A percentile compares a stretch with the other conserved stretches of the same genome.
phyloP scores from a whole-genome alignment of 2,888 invertebrate genomes.

The Coecobrya sp. region DNA sequence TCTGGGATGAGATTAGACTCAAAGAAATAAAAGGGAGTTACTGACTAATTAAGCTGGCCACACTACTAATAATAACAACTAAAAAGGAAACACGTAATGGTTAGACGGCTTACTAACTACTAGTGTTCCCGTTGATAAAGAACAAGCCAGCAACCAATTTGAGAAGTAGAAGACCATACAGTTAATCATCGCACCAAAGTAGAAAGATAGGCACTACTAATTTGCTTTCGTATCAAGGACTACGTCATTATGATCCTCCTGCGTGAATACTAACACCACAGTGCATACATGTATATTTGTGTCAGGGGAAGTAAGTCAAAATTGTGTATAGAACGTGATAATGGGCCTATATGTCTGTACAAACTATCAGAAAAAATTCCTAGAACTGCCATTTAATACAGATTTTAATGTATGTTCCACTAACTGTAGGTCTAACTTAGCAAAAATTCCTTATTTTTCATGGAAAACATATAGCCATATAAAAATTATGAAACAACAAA shows the following conservation, averaged over 20 bases:
- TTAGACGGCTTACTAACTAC: neutral
- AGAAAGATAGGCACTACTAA: neutral
- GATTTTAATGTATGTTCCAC: no score
- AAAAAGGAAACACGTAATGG: conserved; percentile 68
- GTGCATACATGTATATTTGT: neutral
- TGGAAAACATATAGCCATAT: no score
- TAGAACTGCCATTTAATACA: no score
- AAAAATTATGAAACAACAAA: no score
- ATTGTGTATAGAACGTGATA: no score
- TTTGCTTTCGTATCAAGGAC: conserved; percentile 22
- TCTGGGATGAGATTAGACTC: conserved; percentile 80
- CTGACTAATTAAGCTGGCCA: conserved; percentile 81
- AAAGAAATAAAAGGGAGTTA: conserved; percentile 81
- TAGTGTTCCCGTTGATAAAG: neutral
- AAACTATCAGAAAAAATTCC: no score
- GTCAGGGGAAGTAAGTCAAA: neutral
- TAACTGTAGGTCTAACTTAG: no score
- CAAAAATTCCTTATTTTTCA: no score
- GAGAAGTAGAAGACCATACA: neutral
- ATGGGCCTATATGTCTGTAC: no score
- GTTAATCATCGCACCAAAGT: conserved; percentile 1
- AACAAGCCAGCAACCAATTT: neutral
- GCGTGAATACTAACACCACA: neutral
- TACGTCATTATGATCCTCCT: conserved; percentile 1
- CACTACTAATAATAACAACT: conserved; percentile 78